Percentiles rank a stretch among this genome's conserved stretches.
phyloP scores from a whole-genome alignment of 2,113 vertebrate genomes.

The Echinops telfairi region DNA sequence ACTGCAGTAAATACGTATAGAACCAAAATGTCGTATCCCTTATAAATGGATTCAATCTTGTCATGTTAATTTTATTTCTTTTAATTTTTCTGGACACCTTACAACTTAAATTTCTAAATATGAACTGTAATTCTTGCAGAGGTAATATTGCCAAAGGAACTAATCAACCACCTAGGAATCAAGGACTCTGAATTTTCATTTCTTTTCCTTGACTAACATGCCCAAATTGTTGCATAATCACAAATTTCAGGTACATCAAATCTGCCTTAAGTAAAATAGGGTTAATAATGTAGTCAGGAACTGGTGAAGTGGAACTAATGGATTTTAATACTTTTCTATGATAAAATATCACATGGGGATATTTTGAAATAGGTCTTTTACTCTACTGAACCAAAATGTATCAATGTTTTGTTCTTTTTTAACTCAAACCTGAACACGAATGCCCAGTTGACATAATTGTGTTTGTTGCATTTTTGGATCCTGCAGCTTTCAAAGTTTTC shows the following conservation, averaged over 20 bases:
- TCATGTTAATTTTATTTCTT: conserved; percentile 54
- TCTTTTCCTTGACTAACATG: conserved; percentile 64
- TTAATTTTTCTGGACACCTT: conserved; percentile 10
- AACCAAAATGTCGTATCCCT: neutral
- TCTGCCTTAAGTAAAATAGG: conserved; percentile 53
- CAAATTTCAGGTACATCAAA: conserved; percentile 53
- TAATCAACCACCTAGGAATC: conserved; percentile 66
- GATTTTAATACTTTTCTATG: conserved; percentile 59
- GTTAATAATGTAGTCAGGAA: conserved; percentile 55
- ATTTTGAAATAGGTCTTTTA: conserved; percentile 3
- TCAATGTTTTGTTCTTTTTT: neutral
- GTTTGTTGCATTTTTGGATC: neutral
- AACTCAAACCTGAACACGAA: conserved; percentile 9
- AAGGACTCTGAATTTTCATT: conserved; percentile 63
- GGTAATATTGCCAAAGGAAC: conserved; percentile 31
- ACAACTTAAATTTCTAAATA: conserved; percentile 50
- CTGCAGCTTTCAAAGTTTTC: conserved; percentile 14
- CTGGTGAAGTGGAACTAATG: conserved; percentile 44
- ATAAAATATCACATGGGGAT: conserved; percentile 55
- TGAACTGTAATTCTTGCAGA: conserved; percentile 32
- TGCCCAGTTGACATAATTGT: neutral
- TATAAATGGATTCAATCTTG: neutral
- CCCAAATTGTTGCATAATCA: conserved; percentile 56
- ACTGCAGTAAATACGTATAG: neutral
- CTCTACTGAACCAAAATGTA: neutral